Conservation (phyloP, 2,797 vertebrate species). For the Hydrophis major region DNA sequence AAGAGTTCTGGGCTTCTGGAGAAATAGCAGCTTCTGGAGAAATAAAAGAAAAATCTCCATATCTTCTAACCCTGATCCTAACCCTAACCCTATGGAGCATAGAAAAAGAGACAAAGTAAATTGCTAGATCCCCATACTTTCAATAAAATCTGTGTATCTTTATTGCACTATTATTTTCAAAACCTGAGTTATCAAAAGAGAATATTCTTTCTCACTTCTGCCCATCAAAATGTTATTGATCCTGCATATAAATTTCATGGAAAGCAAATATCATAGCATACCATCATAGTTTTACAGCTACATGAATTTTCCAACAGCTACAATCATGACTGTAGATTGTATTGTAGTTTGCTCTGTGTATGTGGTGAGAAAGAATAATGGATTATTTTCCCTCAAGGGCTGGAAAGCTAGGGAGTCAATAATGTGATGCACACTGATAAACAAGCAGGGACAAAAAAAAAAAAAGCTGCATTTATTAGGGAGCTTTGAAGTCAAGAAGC, state of each 20-base stretch:
- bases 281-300: not conserved
- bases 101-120: not conserved
- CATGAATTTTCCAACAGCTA: not conserved
- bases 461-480: not conserved
- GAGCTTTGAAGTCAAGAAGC: not conserved
- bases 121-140: not conserved
- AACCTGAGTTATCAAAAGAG: not conserved
- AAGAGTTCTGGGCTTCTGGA: not conserved
- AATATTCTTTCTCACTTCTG: not conserved
- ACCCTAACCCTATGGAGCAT: not conserved
- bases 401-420: not conserved
- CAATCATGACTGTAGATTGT: not conserved
- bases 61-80: not conserved
- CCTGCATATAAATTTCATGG: not conserved
- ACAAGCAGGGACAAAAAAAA: not conserved
- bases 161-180: not conserved
- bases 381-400: not conserved
- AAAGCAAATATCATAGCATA: not conserved
- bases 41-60: not conserved
- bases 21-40: not conserved
- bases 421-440: not conserved
- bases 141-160: not conserved
- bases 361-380: not conserved
- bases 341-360: not conserved
- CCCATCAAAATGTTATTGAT: not conserved